Percentiles rank a stretch among this genome's conserved stretches.
Evolutionary conservation across 2,113 vertebrate species (phyloP).

Genomic region (Felis catus): F.catus_Fca126_mat1.0 CM031419.1:146499501-146500000

Average conservation of each 20-base stretch:
- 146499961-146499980: too few relatives aligned
- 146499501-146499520: conserved; percentile 33
- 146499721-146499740: conserved; percentile 61
- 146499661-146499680: conserved; percentile 59
- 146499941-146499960: conserved; percentile 15
- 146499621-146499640: conserved; percentile 49
- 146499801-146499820: conserved; percentile 43
- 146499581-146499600: conserved; percentile 28
- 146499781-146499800: conserved; percentile 40
- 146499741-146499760: not conserved
- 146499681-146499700: conserved; percentile 46
- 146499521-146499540: not conserved
- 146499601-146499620: conserved; percentile 45
- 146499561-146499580: not conserved
- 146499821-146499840: conserved; percentile 54
- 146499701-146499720: conserved; percentile 48
- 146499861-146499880: not conserved
- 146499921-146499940: conserved; percentile 48
- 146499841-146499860: conserved; percentile 50
- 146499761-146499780: conserved; percentile 30
- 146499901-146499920: conserved; percentile 44
- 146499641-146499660: conserved; percentile 9
- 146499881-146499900: conserved; percentile 52
- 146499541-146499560: not conserved
- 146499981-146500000: not conserved